Percentiles rank a stretch among this genome's conserved stretches.
Evolutionary conservation across 2,888 invertebrate genomes (phyloP).

Genomic region (Eurois occulta): DNA sequence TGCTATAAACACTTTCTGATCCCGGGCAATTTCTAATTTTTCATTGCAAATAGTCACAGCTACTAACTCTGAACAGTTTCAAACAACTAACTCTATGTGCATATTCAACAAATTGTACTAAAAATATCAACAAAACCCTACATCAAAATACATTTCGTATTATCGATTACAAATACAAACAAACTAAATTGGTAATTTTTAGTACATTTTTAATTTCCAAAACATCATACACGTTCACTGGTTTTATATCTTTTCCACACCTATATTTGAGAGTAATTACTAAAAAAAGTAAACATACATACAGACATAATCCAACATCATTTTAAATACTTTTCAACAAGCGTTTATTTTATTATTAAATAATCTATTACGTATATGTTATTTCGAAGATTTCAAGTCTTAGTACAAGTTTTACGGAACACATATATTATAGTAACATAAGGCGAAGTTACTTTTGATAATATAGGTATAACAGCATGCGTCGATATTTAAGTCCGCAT

Average conservation of each 20-base stretch:
- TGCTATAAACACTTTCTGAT: neutral
- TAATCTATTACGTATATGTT: neutral
- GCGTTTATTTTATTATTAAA: neutral
- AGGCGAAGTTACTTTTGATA: constrained; percentile 32
- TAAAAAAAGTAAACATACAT: constrained; percentile 1
- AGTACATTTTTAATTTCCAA: constrained; percentile 31
- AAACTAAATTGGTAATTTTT: constrained; percentile 33
- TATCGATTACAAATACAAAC: too few species aligned
- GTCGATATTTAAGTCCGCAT: constrained; percentile 53
- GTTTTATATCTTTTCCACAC: constrained; percentile 54
- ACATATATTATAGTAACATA: constrained; percentile 34
- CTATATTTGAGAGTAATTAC: constrained; percentile 2
- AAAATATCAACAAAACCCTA: constrained; percentile 9
- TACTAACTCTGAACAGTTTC: constrained; percentile 24
- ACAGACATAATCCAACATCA: neutral
- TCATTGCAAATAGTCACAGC: neutral
- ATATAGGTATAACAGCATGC: constrained; percentile 61
- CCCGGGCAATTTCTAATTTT: too few species aligned
- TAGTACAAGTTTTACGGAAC: constrained; percentile 38
- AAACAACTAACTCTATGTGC: constrained; percentile 44
- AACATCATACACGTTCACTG: constrained; percentile 54
- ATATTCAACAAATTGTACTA: constrained; percentile 33
- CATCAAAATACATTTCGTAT: too few species aligned
- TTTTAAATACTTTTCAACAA: neutral
- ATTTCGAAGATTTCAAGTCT: constrained; percentile 5